These are phyloP conservation scores for Phalacrocorax pelagicus DNA, from an alignment of 2,113 vertebrate species.

Conservation along the genomic window DNA sequence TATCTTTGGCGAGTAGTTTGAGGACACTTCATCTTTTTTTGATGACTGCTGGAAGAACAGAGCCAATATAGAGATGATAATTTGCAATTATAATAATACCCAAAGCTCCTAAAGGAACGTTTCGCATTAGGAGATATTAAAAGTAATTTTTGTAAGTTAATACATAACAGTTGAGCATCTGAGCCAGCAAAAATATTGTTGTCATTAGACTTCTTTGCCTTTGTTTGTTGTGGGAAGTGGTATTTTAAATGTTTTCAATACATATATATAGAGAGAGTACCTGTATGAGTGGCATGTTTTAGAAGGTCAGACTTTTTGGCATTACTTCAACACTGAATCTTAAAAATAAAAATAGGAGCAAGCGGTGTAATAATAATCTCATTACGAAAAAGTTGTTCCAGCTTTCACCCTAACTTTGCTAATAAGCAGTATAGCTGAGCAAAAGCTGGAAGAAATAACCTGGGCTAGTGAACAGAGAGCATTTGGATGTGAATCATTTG, in stretches of 20 bases:
- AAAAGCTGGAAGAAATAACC: neutral
- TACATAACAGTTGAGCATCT: neutral
- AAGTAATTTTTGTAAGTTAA: neutral
- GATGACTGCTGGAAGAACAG: neutral
- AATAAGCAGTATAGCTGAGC: neutral
- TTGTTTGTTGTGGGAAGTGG: neutral
- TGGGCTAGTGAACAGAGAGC: neutral
- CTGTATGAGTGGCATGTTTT: neutral
- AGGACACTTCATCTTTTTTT: neutral
- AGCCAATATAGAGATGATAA: neutral
- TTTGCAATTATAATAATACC: neutral
- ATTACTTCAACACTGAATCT: neutral
- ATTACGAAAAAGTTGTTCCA: neutral
- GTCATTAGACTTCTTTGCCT: neutral
- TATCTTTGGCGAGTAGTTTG: neutral
- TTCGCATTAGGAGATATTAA: neutral
- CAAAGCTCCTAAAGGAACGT: neutral
- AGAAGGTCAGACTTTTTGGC: neutral
- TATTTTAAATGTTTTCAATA: neutral
- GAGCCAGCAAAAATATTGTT: neutral
- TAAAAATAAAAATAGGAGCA: neutral
- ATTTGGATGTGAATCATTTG: neutral
- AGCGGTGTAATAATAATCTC: neutral
- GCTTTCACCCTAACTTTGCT: neutral
- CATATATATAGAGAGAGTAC: rapidly evolving